These are phyloP conservation scores for Pachymerium ferrugineum DNA, from an alignment of 2,888 invertebrate genomes.

Conservation along the genomic window DNA sequence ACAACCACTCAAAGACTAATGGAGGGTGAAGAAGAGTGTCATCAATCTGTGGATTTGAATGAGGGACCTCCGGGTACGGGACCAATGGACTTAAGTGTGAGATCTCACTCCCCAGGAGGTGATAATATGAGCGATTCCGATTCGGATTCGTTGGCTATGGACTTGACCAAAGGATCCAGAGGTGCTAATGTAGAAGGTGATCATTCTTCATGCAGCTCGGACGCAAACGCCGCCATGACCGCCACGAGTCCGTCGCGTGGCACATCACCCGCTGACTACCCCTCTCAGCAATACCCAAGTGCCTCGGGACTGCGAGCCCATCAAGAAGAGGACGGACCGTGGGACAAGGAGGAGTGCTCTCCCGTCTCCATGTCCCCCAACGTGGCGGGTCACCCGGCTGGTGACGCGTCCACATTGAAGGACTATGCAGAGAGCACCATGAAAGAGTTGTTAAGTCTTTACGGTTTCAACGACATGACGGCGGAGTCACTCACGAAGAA, in stretches of 20 bases:
- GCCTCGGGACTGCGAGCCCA: constrained; percentile 15
- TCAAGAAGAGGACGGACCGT: constrained; percentile 11
- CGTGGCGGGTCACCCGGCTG: constrained; percentile 32
- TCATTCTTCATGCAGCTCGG: constrained; percentile 33
- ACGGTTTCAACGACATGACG: constrained; percentile 67
- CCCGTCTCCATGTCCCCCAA: constrained; percentile 31
- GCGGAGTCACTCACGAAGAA: constrained; percentile 61
- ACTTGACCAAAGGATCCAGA: constrained; percentile 39
- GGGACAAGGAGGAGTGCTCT: constrained; percentile 3
- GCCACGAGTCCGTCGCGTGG: constrained; percentile 15
- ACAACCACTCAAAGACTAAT: constrained; percentile 35
- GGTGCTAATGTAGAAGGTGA: constrained; percentile 32
- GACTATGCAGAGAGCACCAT: constrained; percentile 74
- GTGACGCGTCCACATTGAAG: constrained; percentile 60
- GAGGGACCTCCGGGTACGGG: constrained; percentile 34
- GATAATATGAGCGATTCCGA: constrained; percentile 41
- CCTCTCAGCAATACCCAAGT: constrained; percentile 18
- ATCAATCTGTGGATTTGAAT: constrained; percentile 12
- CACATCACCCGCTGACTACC: background rate
- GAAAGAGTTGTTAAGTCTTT: constrained; percentile 69
- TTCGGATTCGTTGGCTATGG: constrained; percentile 52
- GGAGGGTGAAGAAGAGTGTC: constrained; percentile 38
- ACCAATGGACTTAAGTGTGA: constrained; percentile 37
- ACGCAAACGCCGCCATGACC: constrained; percentile 37
- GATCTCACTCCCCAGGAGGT: constrained; percentile 31